Percentiles rank a stretch among this genome's conserved stretches.
Evolutionary conservation across 1,140 invertebrate species (phyloP).

Genomic region (Glossosoma conforme): DNA sequence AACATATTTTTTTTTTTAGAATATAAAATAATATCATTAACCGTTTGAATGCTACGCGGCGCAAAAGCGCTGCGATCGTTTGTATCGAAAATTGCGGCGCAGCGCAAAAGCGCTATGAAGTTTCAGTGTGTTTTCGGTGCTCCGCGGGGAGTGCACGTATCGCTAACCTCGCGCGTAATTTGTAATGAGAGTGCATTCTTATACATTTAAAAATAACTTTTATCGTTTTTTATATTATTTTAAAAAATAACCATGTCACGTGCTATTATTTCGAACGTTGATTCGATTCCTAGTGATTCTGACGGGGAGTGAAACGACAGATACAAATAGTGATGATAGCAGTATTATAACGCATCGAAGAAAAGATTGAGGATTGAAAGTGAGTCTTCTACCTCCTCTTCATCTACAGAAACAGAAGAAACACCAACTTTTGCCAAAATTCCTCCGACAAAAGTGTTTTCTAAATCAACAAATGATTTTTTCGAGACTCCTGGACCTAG

Average conservation of each 20-base stretch:
- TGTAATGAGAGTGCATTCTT: too few relatives aligned
- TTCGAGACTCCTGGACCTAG: constrained; percentile 26
- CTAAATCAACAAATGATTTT: constrained; percentile 17
- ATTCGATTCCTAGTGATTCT: too few relatives aligned
- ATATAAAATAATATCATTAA: constrained; percentile 7
- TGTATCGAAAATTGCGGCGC: constrained; percentile 15
- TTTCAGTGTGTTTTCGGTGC: too few relatives aligned
- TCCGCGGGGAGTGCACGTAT: too few relatives aligned
- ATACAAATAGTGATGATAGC: constrained; percentile 13
- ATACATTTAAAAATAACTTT: too few relatives aligned
- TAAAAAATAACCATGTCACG: too few relatives aligned
- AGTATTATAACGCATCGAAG: constrained; percentile 12
- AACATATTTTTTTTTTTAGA: too few relatives aligned
- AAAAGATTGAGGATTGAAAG: constrained; percentile 13
- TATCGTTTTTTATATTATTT: too few relatives aligned
- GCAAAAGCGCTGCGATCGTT: constrained; percentile 31
- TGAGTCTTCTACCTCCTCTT: constrained; percentile 17
- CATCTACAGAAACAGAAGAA: constrained; percentile 16
- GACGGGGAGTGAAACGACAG: constrained; percentile 8
- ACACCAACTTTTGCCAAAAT: constrained; percentile 15
- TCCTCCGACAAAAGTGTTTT: constrained; percentile 16
- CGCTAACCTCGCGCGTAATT: too few relatives aligned
- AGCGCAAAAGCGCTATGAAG: constrained; percentile 14
- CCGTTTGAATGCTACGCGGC: constrained; percentile 36
- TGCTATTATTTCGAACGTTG: too few relatives aligned